Conservation (phyloP, 2,797 vertebrate species). For the Dermochelys coriacea region DNA sequence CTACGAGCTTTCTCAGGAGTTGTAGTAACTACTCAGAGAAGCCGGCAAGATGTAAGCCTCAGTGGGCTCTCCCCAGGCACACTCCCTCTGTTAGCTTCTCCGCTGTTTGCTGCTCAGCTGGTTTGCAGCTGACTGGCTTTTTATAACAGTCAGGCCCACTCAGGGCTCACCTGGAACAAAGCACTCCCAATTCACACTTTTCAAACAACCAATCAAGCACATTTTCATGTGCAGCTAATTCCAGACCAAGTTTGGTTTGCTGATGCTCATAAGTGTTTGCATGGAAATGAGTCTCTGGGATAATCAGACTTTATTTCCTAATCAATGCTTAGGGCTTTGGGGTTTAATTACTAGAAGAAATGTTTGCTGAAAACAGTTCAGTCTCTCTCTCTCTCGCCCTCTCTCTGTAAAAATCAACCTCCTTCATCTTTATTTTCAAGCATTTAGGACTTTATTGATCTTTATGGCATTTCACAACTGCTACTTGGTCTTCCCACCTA, state of each 20-base stretch:
- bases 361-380: slow-evolving; percentile 61
- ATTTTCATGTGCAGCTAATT: slow-evolving; percentile 34
- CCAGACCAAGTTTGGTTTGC: background rate
- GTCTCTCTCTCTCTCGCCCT: slow-evolving; percentile 40
- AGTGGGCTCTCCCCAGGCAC: too few species aligned
- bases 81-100: too few species aligned
- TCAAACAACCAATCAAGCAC: background rate
- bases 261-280: slow-evolving; percentile 53
- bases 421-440: slow-evolving; percentile 69
- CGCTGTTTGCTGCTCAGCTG: too few species aligned
- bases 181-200: too few species aligned
- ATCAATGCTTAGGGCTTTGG: slow-evolving; percentile 72
- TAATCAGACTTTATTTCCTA: slow-evolving; percentile 78
- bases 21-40: too few species aligned
- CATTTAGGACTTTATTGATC: slow-evolving; percentile 65
- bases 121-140: too few species aligned
- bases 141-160: too few species aligned
- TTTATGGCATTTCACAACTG: slow-evolving; percentile 30
- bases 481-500: background rate
- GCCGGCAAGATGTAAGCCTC: too few species aligned
- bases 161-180: too few species aligned
- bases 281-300: slow-evolving; percentile 63
- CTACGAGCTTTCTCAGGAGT: too few species aligned
- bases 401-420: slow-evolving; percentile 62
- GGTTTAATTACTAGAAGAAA: slow-evolving; percentile 75